A percentile compares a stretch with the other conserved stretches of the same genome.
Conservation (phyloP, 2,888 invertebrate species). For the Epirrita christyi region DNA sequence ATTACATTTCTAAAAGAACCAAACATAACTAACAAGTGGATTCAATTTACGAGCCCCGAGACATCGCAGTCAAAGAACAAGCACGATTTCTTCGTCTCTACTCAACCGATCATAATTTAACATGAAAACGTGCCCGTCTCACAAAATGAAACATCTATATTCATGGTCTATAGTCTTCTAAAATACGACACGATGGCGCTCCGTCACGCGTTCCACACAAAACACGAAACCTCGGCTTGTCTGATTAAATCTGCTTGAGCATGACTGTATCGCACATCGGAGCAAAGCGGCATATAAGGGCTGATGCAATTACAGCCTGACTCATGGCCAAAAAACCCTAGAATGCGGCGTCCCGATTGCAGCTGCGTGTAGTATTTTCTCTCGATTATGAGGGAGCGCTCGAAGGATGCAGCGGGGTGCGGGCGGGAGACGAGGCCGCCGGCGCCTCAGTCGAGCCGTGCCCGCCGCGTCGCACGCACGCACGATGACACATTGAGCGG, state of each 20-base stretch:
- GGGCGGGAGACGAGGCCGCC: constrained; percentile 33
- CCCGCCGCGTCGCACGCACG: constrained; percentile 61
- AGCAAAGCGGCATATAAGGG: constrained; percentile 56
- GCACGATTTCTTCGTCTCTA: constrained; percentile 45
- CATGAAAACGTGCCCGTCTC: constrained; percentile 48
- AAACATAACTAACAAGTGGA: constrained; percentile 16
- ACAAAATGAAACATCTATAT: constrained; percentile 62
- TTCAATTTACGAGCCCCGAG: constrained; percentile 41
- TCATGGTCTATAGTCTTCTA: constrained; percentile 51
- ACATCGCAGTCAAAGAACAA: constrained; percentile 31
- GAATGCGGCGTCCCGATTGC: constrained; percentile 78
- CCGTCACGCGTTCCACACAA: constrained; percentile 38
- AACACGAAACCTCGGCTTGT: constrained; percentile 9
- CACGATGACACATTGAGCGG: constrained; percentile 52
- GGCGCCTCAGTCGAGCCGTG: constrained; percentile 72
- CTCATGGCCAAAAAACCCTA: constrained; percentile 74
- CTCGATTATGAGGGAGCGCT: constrained; percentile 77
- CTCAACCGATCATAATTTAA: constrained; percentile 55
- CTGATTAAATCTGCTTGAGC: constrained; percentile 19
- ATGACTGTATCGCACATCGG: not conserved
- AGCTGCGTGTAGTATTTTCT: constrained; percentile 78
- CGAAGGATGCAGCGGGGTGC: constrained; percentile 74
- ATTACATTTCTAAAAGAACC: not conserved
- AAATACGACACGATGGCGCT: constrained; percentile 48
- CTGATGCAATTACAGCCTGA: constrained; percentile 74